A percentile compares a stretch with the other conserved stretches of the same genome.
These are phyloP conservation scores for Pedionomus torquatus DNA, from an alignment of 2,113 vertebrate genomes.

Conservation along the genomic window DNA sequence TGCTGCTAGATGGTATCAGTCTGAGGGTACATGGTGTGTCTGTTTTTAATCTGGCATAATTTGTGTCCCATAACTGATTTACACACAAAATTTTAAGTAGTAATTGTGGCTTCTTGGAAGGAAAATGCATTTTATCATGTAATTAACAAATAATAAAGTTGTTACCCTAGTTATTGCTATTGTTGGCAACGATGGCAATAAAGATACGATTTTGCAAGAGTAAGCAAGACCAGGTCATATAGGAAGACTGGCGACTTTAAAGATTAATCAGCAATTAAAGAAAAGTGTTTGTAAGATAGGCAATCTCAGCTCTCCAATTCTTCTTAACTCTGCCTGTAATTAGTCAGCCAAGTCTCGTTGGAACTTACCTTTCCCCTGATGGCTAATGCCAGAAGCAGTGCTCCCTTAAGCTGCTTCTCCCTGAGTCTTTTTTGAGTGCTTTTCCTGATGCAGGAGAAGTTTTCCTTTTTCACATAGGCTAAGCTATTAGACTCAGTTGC, in stretches of 20 bases:
- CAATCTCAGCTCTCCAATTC: background rate
- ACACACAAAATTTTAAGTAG: background rate
- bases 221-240: background rate
- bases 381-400: background rate
- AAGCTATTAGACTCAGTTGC: background rate
- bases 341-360: background rate
- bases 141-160: background rate
- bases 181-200: background rate
- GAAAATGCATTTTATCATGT: background rate
- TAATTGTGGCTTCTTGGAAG: background rate
- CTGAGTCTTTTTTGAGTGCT: background rate
- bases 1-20: background rate
- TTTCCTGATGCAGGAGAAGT: background rate
- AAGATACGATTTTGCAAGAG: background rate
- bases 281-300: background rate
- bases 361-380: background rate
- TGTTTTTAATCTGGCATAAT: background rate
- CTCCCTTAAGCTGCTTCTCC: background rate
- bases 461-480: background rate
- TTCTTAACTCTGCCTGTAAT: background rate
- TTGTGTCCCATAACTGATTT: background rate
- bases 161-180: background rate
- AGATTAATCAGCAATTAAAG: background rate
- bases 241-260: background rate
- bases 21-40: background rate